These are phyloP conservation scores for Uropetala carovei DNA, from an alignment of 2,888 invertebrate species.

Conservation along the genomic window DNA sequence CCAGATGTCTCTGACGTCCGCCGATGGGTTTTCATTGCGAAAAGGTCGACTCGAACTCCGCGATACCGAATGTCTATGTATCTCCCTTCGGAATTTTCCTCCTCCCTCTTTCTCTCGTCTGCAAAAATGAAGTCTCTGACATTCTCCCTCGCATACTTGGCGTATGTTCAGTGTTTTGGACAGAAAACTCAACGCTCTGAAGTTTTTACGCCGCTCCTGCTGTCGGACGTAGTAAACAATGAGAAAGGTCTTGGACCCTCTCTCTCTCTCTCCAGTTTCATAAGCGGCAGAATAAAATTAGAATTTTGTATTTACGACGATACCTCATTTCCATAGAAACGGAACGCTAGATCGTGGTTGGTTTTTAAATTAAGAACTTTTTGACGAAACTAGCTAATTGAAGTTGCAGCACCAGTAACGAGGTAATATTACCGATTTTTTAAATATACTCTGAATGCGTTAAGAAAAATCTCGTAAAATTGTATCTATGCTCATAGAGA, in stretches of 20 bases:
- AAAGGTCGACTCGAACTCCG: constrained; percentile 10
- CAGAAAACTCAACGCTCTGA: not conserved
- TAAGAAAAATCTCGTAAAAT: too few species aligned
- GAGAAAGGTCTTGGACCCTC: not conserved
- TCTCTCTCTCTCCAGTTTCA: not conserved
- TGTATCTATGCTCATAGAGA: too few species aligned
- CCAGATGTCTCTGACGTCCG: constrained; percentile 14
- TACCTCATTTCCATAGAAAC: too few species aligned
- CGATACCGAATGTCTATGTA: not conserved
- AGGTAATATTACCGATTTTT: too few species aligned
- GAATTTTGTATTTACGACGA: not conserved
- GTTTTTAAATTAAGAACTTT: too few species aligned
- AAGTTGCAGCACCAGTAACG: too few species aligned
- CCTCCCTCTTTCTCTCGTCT: too few species aligned
- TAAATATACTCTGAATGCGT: too few species aligned
- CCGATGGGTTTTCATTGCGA: constrained; percentile 17
- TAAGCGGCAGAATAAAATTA: not conserved
- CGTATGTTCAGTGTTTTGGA: not conserved
- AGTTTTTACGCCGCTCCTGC: not conserved
- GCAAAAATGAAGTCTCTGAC: too few species aligned
- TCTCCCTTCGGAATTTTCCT: not conserved
- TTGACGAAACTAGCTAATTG: too few species aligned
- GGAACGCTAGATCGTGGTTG: too few species aligned
- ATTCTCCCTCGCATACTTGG: not conserved
- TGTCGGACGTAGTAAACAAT: not conserved